Evolutionary conservation across 2,113 vertebrate genomes (phyloP), one percentile per base, ranked within the genome.

Genomic region (Hydrolagus affinis): DNA sequence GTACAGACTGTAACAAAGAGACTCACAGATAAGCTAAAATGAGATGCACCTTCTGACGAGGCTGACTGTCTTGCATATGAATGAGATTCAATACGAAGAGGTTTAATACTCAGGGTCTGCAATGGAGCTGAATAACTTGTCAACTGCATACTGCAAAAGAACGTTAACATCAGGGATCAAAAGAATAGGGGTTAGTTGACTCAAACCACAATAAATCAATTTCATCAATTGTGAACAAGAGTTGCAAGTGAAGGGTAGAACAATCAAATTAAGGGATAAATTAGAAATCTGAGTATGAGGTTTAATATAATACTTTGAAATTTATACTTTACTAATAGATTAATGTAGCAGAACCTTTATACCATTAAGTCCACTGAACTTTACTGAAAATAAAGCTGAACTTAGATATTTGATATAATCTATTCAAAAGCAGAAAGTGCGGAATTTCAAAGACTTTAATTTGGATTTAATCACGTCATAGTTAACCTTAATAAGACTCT

Each of bases 371-470:
- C 30, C 17, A 56, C 1, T 44, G 44, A 44, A 44, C 10, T 74
- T 19, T 74, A 74, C 44, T 74, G 14, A 74, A 74, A 74, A 28
- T 74, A 44, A 74, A 74, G 72, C 44, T 74, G 15, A 74, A 74
- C 12, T 44, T 74, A 74, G 7, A 44, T 44, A 44, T 28, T 44
- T 21, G 72, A 74, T 74, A 4, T 44, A 32, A 44, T 19, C 30
- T 44, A 44, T 32, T 14, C 14, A 15, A 74, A 74, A 21, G 10
- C 44, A 74, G 44, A 74, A 44, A 44, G 10, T 30, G 72, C 44
- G 25, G 23, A 28, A 74, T 74, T 73, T 74, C 72, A 74, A 74
- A 12, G 30, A 15, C 19, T 32, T 74, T 32, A 74, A 19, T 44
- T 74, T 14, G 30, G 19, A 74, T 19, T 44, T 44, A 19, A 74